Evolutionary conservation across 35 echinoderm and acorn worm genomes (phyloP).

Genomic region (Stichopus chloronotus): DNA sequence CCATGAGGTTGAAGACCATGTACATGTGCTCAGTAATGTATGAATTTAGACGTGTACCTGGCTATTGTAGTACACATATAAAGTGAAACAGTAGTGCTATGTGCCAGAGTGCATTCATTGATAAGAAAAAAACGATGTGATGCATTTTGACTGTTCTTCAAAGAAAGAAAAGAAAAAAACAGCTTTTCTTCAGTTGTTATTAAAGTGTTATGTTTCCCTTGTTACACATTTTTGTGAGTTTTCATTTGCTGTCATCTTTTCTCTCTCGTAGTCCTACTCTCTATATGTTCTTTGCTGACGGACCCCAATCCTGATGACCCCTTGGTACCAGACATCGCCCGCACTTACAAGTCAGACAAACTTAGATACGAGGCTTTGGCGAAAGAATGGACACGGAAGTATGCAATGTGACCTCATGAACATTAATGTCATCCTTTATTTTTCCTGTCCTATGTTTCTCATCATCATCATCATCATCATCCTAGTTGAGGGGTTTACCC

Average conservation of each 20-base stretch:
- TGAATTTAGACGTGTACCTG: too few relatives aligned
- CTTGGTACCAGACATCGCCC: constrained; percentile 88
- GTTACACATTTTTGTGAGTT: too few relatives aligned
- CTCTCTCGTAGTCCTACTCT: constrained; percentile 81
- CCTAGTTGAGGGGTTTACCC: background rate
- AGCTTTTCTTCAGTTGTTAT: too few relatives aligned
- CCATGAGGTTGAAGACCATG: too few relatives aligned
- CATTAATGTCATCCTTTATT: constrained; percentile 42
- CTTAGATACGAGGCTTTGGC: constrained; percentile 71
- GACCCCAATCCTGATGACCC: constrained; percentile 98
- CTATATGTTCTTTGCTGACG: constrained; percentile 94
- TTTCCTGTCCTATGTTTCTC: constrained; percentile 63
- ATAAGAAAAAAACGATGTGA: background rate
- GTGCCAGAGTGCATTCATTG: too few relatives aligned
- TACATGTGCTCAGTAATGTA: too few relatives aligned
- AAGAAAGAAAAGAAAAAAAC: too few relatives aligned
- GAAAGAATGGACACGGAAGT: constrained; percentile 93
- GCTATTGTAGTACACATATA: too few relatives aligned
- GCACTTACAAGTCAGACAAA: constrained; percentile 90
- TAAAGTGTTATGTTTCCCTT: too few relatives aligned
- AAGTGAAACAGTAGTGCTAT: background rate
- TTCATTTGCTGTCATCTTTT: background rate
- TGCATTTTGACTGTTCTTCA: background rate
- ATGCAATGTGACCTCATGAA: constrained; percentile 64
- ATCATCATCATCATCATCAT: constrained; percentile 4